phyloP scores from a whole-genome alignment of 2,797 vertebrate species.

The Phrynocephalus vlangalii region DNA sequence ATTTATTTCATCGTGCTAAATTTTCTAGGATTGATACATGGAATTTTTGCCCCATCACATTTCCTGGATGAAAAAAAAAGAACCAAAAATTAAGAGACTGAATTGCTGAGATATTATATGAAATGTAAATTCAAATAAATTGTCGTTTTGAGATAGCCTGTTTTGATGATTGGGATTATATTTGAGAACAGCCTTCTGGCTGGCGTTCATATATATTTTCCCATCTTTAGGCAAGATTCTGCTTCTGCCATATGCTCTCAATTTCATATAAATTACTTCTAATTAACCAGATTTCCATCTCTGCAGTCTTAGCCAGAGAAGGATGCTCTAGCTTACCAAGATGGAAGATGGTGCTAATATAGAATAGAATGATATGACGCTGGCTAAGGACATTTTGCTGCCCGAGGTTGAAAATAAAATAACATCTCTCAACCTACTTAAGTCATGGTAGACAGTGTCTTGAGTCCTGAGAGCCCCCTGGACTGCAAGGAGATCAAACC shows the following conservation, averaged over 20 bases:
- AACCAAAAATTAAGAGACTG: slow-evolving; percentile 18
- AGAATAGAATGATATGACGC: background rate
- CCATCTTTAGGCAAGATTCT: background rate
- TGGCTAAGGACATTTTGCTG: background rate
- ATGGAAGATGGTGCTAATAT: background rate
- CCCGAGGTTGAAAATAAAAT: background rate
- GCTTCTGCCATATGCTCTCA: background rate
- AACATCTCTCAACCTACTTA: background rate
- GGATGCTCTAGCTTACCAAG: background rate
- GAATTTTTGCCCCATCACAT: background rate
- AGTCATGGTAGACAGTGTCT: background rate
- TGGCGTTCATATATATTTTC: background rate
- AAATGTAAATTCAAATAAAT: slow-evolving; percentile 12
- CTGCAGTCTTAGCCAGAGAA: background rate
- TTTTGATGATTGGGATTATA: background rate
- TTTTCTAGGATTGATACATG: slow-evolving; percentile 24
- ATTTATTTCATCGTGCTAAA: slow-evolving; percentile 39
- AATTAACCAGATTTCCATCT: slow-evolving; percentile 4
- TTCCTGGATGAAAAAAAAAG: background rate
- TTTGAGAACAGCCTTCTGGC: slow-evolving; percentile 11
- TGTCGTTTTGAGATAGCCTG: background rate
- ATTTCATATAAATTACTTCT: background rate
- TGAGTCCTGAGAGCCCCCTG: too few species aligned
- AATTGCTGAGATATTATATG: slow-evolving; percentile 2
- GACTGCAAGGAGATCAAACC: too few species aligned